Evolutionary conservation across 1,140 invertebrate genomes (phyloP).

Genomic region (Diploscapter pachys): DNA sequence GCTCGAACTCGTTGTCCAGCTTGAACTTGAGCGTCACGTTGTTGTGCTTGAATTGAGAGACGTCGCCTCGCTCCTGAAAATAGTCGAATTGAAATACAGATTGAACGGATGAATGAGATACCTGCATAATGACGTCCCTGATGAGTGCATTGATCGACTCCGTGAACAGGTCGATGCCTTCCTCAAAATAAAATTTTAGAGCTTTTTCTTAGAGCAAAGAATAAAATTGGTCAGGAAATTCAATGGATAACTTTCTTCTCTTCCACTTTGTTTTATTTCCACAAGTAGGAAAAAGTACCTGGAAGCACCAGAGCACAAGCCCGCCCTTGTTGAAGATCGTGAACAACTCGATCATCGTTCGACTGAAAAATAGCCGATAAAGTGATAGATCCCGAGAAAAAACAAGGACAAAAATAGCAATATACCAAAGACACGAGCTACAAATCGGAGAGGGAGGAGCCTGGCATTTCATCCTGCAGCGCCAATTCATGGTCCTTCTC

Average conservation of each 20-base stretch:
- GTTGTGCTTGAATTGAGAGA: conserved; percentile 79
- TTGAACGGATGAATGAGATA: conserved; percentile 55
- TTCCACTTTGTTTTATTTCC: too few relatives aligned
- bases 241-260: too few relatives aligned
- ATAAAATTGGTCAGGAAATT: neutral
- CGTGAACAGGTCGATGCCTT: conserved; percentile 82
- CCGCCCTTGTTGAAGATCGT: conserved; percentile 98
- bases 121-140: conserved; percentile 90
- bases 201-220: conserved; percentile 1
- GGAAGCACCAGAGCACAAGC: conserved; percentile 96
- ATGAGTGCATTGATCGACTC: conserved; percentile 91
- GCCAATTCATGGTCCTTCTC: too few relatives aligned
- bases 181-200: conserved; percentile 54
- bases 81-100: too few relatives aligned
- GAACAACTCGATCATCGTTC: conserved; percentile 93
- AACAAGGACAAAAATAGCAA: too few relatives aligned
- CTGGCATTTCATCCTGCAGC: too few relatives aligned
- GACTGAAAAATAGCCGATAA: too few relatives aligned
- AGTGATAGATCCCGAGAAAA: too few relatives aligned
- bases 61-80: conserved; percentile 79
- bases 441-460: too few relatives aligned
- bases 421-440: too few relatives aligned
- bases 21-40: conserved; percentile 87
- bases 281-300: conserved; percentile 58
- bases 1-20: conserved; percentile 97